These are phyloP conservation scores for Drosophila pseudoobscura DNA, from an alignment of 1,140 invertebrate species.

Conservation along the genomic window DNA sequence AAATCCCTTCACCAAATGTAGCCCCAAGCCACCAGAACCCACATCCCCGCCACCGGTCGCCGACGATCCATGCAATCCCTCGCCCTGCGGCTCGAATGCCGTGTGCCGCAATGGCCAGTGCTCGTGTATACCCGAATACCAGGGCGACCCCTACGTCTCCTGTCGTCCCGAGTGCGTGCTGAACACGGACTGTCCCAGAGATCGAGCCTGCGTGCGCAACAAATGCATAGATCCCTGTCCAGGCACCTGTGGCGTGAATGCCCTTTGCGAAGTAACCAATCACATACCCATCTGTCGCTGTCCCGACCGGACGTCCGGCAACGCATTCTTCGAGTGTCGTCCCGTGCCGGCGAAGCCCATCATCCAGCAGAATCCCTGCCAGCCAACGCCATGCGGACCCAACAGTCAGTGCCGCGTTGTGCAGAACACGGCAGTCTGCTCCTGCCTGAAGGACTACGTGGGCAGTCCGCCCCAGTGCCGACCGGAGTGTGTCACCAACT, in stretches of 20 bases:
- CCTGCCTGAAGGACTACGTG: conserved; percentile 88
- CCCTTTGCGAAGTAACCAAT: conserved; percentile 90
- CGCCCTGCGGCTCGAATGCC: conserved; percentile 92
- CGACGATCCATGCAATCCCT: conserved; percentile 87
- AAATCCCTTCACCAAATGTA: conserved; percentile 89
- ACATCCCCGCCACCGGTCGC: conserved; percentile 49
- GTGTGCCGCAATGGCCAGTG: conserved; percentile 92
- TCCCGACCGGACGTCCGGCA: conserved; percentile 89
- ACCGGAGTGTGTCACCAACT: conserved; percentile 90
- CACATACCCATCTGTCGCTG: conserved; percentile 91
- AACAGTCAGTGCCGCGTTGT: conserved; percentile 90
- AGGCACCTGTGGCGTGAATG: conserved; percentile 91
- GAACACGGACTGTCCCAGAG: conserved; percentile 91
- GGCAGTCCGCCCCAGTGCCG: conserved; percentile 90
- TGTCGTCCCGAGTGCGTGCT: conserved; percentile 93
- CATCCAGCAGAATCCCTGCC: conserved; percentile 85
- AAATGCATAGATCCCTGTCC: conserved; percentile 92
- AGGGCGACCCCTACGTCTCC: conserved; percentile 92
- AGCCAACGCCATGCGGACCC: conserved; percentile 90
- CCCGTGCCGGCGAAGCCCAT: conserved; percentile 79
- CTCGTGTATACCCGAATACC: conserved; percentile 90
- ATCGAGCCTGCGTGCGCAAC: conserved; percentile 90
- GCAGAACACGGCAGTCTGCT: conserved; percentile 90
- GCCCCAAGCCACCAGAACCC: conserved; percentile 83
- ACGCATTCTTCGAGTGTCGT: conserved; percentile 85